Evolutionary conservation across 2,113 vertebrate genomes (phyloP), one percentile per base, ranked within the genome.

Genomic region (Mixornis gularis): DNA sequence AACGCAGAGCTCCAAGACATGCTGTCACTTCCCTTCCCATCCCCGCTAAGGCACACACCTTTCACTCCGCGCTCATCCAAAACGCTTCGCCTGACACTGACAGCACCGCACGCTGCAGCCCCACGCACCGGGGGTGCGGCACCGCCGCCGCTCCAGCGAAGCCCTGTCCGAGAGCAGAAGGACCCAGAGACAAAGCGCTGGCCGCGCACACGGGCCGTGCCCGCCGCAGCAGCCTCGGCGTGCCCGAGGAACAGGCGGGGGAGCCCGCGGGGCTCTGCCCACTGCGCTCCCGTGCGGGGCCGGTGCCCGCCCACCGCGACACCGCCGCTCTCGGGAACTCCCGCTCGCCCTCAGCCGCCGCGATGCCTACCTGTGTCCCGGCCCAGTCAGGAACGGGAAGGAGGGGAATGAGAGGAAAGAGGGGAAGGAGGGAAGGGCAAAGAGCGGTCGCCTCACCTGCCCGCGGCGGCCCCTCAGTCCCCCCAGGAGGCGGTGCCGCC

Each of bases 381-480:
- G 18, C 15, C 29, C 19, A 4, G 26, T 36, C 65, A 14, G 13
- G 21, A 22, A 27, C 4, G 14, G 56, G 48, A n/a, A 27, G 21
- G 10, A 36, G 17, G 13, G 16, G 21, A 63, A 38, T 38, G 38
- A 38, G 38, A 38, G 10, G 38, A 38, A 18, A 9, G 32, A 14
- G 12, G 14, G 14, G 13, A 43, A 24, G 25, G 19, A 20, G 6
- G 25, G 19, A 8, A 51, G 15, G 15, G 30, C 24, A 32, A 7
- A 3, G 2, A 38, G 7, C 34, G 1, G 3, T 7, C 6, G 7
- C 81, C 96, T 95, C 94, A 97, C 96, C 96, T 96, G 73, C 25
- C 56, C 8, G 8, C 38, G 2, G 29, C 63, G 10, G 25, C 7
- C 25, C 15, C 38, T 15, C 26, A n/a, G 24, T 32, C 71, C 90